Evolutionary conservation across 2,888 invertebrate species (phyloP).

Genomic region (Apoda limacodes): DNA sequence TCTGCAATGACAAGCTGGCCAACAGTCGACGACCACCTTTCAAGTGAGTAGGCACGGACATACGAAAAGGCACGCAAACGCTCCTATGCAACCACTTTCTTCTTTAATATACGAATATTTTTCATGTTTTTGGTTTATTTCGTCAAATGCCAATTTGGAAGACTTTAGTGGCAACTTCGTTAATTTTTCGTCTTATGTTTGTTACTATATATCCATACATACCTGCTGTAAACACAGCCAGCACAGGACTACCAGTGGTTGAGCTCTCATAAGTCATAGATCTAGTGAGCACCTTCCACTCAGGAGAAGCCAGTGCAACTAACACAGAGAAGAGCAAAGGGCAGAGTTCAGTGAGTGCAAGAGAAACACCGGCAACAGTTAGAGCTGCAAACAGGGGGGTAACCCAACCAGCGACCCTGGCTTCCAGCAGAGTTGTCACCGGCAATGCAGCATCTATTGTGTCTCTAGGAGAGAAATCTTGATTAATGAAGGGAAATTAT

Average conservation of each 20-base stretch:
- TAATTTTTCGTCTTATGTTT: no score
- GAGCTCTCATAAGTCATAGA: slow-evolving; percentile 71
- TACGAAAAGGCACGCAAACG: no score
- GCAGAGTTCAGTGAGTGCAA: slow-evolving; percentile 73
- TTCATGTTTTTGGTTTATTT: no score
- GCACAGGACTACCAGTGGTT: slow-evolving; percentile 71
- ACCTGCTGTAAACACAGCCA: slow-evolving; percentile 75
- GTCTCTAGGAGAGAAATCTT: slow-evolving; percentile 58
- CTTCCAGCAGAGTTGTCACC: slow-evolving; percentile 70
- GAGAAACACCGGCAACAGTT: slow-evolving; percentile 68
- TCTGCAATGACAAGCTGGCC: no score
- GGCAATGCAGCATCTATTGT: slow-evolving; percentile 70
- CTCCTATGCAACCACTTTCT: no score
- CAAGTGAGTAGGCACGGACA: no score
- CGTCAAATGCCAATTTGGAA: no score
- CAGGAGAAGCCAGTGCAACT: slow-evolving; percentile 68
- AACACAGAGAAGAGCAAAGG: slow-evolving; percentile 67
- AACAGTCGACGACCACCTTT: no score
- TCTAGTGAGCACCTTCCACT: slow-evolving; percentile 72
- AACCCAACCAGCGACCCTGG: slow-evolving; percentile 71
- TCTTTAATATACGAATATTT: no score
- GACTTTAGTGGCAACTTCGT: no score
- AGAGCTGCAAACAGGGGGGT: slow-evolving; percentile 70
- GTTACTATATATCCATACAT: no score
- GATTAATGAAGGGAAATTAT: slow-evolving; percentile 13